Evolutionary conservation across 2,797 vertebrate genomes (phyloP).

Genomic region (Myotis findleyi): DNA sequence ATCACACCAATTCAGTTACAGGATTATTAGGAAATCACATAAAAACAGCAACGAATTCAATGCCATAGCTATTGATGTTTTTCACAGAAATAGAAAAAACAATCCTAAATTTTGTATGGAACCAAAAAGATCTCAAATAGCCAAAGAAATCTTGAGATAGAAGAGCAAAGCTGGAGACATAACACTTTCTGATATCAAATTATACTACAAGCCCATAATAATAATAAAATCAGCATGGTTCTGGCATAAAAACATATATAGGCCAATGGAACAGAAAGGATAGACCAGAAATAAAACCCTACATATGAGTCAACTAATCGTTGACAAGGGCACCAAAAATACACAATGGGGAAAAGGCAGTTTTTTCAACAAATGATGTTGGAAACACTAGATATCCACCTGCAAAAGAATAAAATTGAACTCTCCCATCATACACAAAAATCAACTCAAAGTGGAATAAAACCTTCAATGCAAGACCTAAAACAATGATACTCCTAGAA

Average conservation of each 20-base stretch:
- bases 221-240: background rate
- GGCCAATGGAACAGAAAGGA: background rate
- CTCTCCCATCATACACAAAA: background rate
- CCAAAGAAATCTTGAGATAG: background rate
- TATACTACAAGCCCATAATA: background rate
- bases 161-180: background rate
- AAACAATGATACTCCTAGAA: background rate
- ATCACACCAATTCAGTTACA: background rate
- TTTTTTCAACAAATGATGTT: background rate
- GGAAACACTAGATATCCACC: background rate
- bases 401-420: background rate
- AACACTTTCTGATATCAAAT: background rate
- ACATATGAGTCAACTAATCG: background rate
- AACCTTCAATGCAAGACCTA: background rate
- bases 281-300: background rate
- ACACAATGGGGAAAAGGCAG: background rate
- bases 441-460: background rate
- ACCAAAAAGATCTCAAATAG: background rate
- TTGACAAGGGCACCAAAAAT: background rate
- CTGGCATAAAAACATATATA: background rate
- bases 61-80: background rate
- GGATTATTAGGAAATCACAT: background rate
- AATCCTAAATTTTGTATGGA: background rate
- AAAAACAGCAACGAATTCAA: background rate
- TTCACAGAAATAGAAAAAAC: background rate